phyloP scores from a whole-genome alignment of 2,113 vertebrate species.

The Myrmecophaga tridactyla region DNA sequence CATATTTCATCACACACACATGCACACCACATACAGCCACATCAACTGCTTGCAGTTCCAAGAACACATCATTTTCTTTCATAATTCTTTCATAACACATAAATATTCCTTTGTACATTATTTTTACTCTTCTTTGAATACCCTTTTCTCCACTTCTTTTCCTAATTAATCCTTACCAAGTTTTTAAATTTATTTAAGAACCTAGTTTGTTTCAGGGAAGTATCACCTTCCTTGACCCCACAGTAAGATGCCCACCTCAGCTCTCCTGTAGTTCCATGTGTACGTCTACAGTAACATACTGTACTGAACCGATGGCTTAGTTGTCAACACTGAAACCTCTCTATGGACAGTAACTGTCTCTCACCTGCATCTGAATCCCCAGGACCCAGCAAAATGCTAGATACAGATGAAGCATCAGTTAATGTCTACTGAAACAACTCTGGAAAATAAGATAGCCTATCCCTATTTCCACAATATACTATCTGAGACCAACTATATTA shows the following conservation, averaged over 20 bases:
- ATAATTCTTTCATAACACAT: neutral
- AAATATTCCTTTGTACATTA: neutral
- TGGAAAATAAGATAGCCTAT: neutral
- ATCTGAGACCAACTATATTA: neutral
- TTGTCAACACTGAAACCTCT: neutral
- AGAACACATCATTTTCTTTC: neutral
- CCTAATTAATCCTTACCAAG: neutral
- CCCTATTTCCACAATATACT: neutral
- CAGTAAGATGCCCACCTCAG: neutral
- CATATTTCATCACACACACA: neutral
- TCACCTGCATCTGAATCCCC: neutral
- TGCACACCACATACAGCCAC: neutral
- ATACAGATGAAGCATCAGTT: neutral
- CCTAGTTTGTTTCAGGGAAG: neutral
- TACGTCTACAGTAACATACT: neutral
- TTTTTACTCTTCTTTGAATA: neutral
- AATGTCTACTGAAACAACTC: neutral
- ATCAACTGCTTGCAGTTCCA: neutral
- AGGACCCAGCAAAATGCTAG: conserved; percentile 12
- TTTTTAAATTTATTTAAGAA: neutral
- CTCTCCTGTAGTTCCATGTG: neutral
- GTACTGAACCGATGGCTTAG: neutral
- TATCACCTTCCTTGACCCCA: neutral
- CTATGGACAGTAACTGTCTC: neutral
- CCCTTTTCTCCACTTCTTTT: neutral